Percentiles rank a stretch among this genome's conserved stretches.
Evolutionary conservation across 2,888 invertebrate species (phyloP).

Genomic region (Rhamnusium bicolor): DNA sequence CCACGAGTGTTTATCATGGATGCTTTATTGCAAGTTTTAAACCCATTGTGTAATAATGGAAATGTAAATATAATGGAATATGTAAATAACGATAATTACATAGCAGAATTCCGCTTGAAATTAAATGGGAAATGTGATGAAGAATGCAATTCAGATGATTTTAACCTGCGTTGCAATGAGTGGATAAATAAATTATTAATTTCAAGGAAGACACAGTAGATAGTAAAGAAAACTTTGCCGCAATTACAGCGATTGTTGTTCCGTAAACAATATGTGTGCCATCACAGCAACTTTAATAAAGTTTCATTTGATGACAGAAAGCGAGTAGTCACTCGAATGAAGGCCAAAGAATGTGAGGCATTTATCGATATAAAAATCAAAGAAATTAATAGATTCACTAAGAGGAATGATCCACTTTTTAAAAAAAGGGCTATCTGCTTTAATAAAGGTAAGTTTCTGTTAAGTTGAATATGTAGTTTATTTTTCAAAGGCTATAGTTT

Average conservation of each 20-base stretch:
- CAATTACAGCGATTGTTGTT: background rate
- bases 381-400: background rate
- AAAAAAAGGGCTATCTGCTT: background rate
- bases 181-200: background rate
- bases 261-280: conserved; percentile 1
- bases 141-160: background rate
- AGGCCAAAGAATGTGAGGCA: too few species aligned
- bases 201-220: background rate
- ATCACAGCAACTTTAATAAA: background rate
- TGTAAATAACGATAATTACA: conserved; percentile 1
- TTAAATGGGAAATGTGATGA: background rate
- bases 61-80: background rate
- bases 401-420: background rate
- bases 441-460: background rate
- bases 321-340: too few species aligned
- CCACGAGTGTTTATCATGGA: background rate
- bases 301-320: too few species aligned
- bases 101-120: background rate
- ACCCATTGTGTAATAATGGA: too few species aligned
- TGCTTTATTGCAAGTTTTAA: too few species aligned
- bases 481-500: background rate
- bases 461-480: too few species aligned
- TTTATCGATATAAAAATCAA: too few species aligned
- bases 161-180: background rate
- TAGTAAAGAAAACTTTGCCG: conserved; percentile 1